Conservation (phyloP, 1,140 invertebrate species). For the Idris sp. region DNA sequence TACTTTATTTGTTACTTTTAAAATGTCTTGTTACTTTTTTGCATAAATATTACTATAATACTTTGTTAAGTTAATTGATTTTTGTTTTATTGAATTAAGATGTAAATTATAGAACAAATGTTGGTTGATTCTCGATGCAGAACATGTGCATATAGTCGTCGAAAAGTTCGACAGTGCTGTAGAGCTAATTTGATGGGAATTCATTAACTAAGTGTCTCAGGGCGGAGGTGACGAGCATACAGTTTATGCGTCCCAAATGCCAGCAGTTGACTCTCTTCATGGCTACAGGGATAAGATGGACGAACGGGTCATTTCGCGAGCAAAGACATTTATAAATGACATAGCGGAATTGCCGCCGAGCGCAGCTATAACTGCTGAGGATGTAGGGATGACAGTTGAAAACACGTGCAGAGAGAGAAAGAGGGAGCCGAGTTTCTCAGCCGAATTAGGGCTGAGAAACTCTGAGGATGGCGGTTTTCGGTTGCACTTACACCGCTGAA, state of each 20-base stretch:
- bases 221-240: conserved; percentile 57
- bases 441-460: conserved; percentile 69
- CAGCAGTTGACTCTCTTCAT: conserved; percentile 75
- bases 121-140: conserved; percentile 20
- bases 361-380: conserved; percentile 69
- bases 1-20: too few relatives aligned
- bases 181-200: conserved; percentile 64
- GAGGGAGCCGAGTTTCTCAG: conserved; percentile 56
- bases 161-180: conserved; percentile 48
- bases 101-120: too few relatives aligned
- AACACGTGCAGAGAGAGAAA: conserved; percentile 38
- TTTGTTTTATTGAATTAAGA: too few relatives aligned
- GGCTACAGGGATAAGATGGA: conserved; percentile 76
- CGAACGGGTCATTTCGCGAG: conserved; percentile 76
- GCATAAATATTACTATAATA: too few relatives aligned
- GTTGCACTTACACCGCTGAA: conserved; percentile 13
- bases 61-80: too few relatives aligned
- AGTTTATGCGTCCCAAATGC: conserved; percentile 62
- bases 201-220: conserved; percentile 69
- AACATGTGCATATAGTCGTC: conserved; percentile 30
- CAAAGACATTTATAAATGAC: conserved; percentile 78
- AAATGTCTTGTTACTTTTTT: too few relatives aligned
- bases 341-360: conserved; percentile 68
- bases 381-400: conserved; percentile 50
- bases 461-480: conserved; percentile 73